Base-by-base conservation (phyloP, 1,140 invertebrate genomes). In the Philopotamus ludificatus region DNA sequence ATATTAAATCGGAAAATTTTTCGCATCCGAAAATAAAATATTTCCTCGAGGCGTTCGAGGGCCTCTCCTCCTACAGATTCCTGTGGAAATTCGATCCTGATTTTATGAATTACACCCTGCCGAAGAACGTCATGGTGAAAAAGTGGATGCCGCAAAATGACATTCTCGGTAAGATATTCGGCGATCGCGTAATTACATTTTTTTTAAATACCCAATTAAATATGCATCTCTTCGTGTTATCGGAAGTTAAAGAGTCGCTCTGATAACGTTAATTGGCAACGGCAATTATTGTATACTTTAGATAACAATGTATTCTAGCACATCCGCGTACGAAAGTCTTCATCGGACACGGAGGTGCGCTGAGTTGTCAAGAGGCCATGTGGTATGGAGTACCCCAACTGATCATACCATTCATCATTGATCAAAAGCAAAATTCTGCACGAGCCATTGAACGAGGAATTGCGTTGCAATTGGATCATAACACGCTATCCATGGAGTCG, bases 311-410 rank as follows among this genome's bases (percentile, higher is more conserved):
- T 15, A 18, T 73, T 73, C 23, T 60, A 83, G 82, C 74, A 39
- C 83, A 85, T 72, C 73, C 74, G 4, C 79, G 78, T 55, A 66
- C 77, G n/a, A 76, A 79, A 71, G 70, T 78, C 2, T 86, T 85
- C 71, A 77, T 86, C 22, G 82, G 82, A 69, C 85, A 86, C 67
- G 84, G 84, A 59, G 85, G 85, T 18, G 74, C 81, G 39, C 78
- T 84, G 58, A 83, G 83, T 18, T 74, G 79, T 45, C 80, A 80
- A 65, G 85, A 86, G 73, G 82, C 82, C 2, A 74, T 81, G 2
- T 77, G 81, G 70, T 76, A 82, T 61, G 76, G 76, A n/a, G 77
- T 84, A 1, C 84, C 85, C 12, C 65, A 85, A 57, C 66, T 86
- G 26, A 77, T 75, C 1, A 71, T 85, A 25, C 84, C 84, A 39